Conservation (phyloP, 2,888 invertebrate species). For the Theretra japonica region DNA sequence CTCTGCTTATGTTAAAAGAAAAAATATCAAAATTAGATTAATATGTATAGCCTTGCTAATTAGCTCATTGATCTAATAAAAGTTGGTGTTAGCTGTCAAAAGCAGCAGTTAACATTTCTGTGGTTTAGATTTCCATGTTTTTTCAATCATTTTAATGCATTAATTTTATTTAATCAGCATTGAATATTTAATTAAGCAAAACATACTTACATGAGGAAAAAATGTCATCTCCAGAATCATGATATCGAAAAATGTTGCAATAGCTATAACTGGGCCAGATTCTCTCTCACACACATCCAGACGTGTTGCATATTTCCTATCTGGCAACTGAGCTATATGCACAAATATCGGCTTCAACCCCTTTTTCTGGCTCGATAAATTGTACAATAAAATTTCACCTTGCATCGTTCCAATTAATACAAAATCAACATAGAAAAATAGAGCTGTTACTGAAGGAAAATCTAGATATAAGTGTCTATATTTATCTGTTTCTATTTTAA, state of each 20-base stretch:
- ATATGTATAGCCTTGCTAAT: no score
- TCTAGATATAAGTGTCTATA: slow-evolving; percentile 70
- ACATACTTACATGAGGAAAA: slow-evolving; percentile 70
- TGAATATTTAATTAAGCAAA: no score
- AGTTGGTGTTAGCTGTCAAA: no score
- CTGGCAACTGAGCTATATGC: slow-evolving; percentile 59
- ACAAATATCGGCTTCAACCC: slow-evolving; percentile 63
- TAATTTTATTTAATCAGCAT: no score
- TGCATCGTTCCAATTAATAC: slow-evolving; percentile 64
- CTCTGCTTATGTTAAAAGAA: no score
- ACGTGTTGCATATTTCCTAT: slow-evolving; percentile 67
- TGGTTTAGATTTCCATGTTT: no score
- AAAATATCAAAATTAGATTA: no score
- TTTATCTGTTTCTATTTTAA: slow-evolving; percentile 69
- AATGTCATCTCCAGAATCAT: slow-evolving; percentile 64
- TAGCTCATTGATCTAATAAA: no score
- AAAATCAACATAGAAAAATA: slow-evolving; percentile 72
- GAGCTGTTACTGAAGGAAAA: slow-evolving; percentile 68
- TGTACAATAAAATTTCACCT: slow-evolving; percentile 69
- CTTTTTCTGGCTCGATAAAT: slow-evolving; percentile 62
- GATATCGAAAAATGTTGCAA: slow-evolving; percentile 67
- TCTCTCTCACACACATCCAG: slow-evolving; percentile 71
- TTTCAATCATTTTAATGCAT: no score
- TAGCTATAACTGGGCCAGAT: slow-evolving; percentile 66
- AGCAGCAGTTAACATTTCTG: no score